Percentiles rank a stretch among this genome's conserved stretches.
Conservation (phyloP, 2,888 invertebrate species). For the Drosophila cracens region DNA sequence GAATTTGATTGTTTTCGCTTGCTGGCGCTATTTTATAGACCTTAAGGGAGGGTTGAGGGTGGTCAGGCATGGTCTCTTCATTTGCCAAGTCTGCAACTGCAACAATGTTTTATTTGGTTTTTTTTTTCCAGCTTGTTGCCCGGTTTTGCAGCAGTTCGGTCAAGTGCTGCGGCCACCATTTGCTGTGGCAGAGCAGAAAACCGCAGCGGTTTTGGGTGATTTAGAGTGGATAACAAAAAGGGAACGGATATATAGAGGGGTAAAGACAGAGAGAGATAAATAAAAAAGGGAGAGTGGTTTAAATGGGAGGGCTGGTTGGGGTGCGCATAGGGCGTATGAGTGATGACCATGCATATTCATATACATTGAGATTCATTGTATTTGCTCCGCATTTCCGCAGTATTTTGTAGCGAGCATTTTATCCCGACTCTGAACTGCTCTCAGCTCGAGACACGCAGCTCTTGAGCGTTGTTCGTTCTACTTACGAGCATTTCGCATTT, state of each 20-base stretch:
- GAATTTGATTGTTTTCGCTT: constrained; percentile 49
- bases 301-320: background rate
- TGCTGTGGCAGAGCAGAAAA: constrained; percentile 67
- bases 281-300: constrained; percentile 1
- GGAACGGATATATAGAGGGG: background rate
- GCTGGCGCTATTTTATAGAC: constrained; percentile 17
- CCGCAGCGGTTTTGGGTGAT: constrained; percentile 66
- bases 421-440: constrained; percentile 20
- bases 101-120: constrained; percentile 12
- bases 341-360: constrained; percentile 79
- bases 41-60: background rate
- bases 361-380: constrained; percentile 78
- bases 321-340: constrained; percentile 69
- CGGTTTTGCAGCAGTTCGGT: constrained; percentile 42
- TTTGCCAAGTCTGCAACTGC: constrained; percentile 37
- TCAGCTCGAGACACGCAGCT: constrained; percentile 11
- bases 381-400: constrained; percentile 76
- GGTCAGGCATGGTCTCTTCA: constrained; percentile 27
- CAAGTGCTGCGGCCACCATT: constrained; percentile 67
- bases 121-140: constrained; percentile 11
- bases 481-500: constrained; percentile 62
- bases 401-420: constrained; percentile 58
- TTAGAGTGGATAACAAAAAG: constrained; percentile 47
- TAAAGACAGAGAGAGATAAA: too few species aligned
- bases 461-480: constrained; percentile 70